Percentiles rank a stretch among this genome's conserved stretches.
Evolutionary conservation across 2,888 invertebrate genomes (phyloP).

Genomic region (Dicranocentrus wangi): DNA sequence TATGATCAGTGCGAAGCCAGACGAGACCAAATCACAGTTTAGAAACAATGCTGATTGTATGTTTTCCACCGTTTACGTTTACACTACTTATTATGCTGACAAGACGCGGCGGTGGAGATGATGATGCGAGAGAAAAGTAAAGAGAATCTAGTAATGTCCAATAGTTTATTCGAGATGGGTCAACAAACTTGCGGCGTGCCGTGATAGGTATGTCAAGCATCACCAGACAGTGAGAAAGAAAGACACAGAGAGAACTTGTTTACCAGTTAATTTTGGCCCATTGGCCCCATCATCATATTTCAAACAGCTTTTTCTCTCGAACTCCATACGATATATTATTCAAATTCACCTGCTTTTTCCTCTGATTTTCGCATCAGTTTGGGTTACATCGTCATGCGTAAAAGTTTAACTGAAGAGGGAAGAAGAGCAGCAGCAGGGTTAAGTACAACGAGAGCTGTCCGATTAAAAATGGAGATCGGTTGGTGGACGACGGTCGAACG

Average conservation of each 20-base stretch:
- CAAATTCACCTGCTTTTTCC: not conserved
- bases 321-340: slow-evolving; percentile 11
- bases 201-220: slow-evolving; percentile 34
- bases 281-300: slow-evolving; percentile 41
- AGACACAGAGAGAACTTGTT: slow-evolving; percentile 47
- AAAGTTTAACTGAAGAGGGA: no score
- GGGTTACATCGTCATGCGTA: slow-evolving; percentile 12
- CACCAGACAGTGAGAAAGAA: slow-evolving; percentile 8
- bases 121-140: slow-evolving; percentile 1
- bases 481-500: no score
- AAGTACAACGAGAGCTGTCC: no score
- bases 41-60: slow-evolving; percentile 26
- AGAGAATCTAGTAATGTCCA: slow-evolving; percentile 49
- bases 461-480: no score
- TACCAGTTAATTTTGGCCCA: slow-evolving; percentile 47
- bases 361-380: slow-evolving; percentile 28
- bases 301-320: slow-evolving; percentile 21
- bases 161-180: slow-evolving; percentile 45
- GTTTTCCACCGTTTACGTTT: slow-evolving; percentile 8
- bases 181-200: slow-evolving; percentile 45
- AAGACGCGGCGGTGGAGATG: not conserved
- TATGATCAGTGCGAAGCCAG: slow-evolving; percentile 29
- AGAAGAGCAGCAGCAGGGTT: no score
- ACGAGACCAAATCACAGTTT: slow-evolving; percentile 49
- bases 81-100: not conserved